phyloP scores from a whole-genome alignment of 2,888 invertebrate species.

The Andrena hattorfiana region DNA sequence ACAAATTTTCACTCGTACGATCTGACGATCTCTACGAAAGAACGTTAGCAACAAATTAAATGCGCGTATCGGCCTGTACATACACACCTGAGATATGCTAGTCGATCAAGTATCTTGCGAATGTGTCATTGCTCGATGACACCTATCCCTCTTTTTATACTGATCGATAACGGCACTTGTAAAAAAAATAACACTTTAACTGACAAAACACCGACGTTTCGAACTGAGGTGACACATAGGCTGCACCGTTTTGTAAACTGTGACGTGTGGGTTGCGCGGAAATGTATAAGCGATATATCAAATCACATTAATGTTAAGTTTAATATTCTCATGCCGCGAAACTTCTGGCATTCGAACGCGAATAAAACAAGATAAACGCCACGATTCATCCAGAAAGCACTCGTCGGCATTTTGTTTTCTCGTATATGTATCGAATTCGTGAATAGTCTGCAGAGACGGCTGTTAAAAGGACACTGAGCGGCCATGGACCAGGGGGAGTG shows the following conservation, averaged over 20 bases:
- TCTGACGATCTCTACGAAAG: background rate
- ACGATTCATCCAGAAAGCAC: constrained; percentile 19
- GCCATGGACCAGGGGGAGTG: constrained; percentile 31
- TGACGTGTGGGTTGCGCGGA: constrained; percentile 21
- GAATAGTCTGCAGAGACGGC: constrained; percentile 47
- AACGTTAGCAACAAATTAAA: constrained; percentile 11
- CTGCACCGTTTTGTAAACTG: constrained; percentile 34
- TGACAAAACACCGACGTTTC: constrained; percentile 38
- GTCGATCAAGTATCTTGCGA: constrained; percentile 36
- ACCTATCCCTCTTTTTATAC: constrained; percentile 25
- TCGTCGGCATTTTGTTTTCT: constrained; percentile 67
- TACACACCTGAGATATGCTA: constrained; percentile 33
- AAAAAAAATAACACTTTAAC: constrained; percentile 33
- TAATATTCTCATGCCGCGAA: constrained; percentile 14
- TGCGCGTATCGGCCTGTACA: background rate
- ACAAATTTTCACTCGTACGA: background rate
- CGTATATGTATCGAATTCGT: constrained; percentile 48
- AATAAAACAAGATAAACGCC: constrained; percentile 18
- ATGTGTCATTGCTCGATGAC: constrained; percentile 29
- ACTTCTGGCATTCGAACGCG: constrained; percentile 25
- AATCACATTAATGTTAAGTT: constrained; percentile 38
- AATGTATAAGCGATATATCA: constrained; percentile 17
- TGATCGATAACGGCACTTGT: constrained; percentile 34
- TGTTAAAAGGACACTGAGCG: constrained; percentile 40
- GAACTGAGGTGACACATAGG: constrained; percentile 31